Evolutionary conservation across 2,113 vertebrate species (phyloP).

Genomic region (Bubo scandiacus): DNA sequence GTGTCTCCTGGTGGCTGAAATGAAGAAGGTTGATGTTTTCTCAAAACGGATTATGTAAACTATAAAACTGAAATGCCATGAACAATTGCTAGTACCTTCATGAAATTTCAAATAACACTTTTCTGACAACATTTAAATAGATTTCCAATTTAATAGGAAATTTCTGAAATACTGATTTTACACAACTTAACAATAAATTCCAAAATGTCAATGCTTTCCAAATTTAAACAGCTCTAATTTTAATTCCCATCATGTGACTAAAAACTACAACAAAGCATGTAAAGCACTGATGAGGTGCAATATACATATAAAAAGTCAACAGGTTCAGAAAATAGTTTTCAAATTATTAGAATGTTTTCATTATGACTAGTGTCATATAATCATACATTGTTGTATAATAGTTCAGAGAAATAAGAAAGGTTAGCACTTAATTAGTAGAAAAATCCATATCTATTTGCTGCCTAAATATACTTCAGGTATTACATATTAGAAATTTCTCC

Average conservation of each 20-base stretch:
- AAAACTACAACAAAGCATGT: neutral
- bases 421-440: neutral
- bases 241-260: neutral
- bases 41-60: neutral
- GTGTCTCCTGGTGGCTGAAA: constrained; percentile 56
- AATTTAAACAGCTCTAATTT: neutral
- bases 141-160: neutral
- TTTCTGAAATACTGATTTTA: neutral
- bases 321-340: neutral
- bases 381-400: neutral
- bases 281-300: neutral
- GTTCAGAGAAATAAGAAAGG: neutral
- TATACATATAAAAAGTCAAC: neutral
- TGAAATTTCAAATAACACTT: neutral
- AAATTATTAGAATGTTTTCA: neutral
- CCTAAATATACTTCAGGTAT: neutral
- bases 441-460: neutral
- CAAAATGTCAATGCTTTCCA: neutral
- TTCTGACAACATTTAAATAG: neutral
- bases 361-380: neutral
- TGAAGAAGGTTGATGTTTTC: neutral
- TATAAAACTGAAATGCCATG: neutral
- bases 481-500: neutral
- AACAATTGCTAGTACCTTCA: neutral
- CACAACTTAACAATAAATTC: neutral